phyloP scores from a whole-genome alignment of 1,140 invertebrate genomes.

The Metopolophium dirhodum region DNA sequence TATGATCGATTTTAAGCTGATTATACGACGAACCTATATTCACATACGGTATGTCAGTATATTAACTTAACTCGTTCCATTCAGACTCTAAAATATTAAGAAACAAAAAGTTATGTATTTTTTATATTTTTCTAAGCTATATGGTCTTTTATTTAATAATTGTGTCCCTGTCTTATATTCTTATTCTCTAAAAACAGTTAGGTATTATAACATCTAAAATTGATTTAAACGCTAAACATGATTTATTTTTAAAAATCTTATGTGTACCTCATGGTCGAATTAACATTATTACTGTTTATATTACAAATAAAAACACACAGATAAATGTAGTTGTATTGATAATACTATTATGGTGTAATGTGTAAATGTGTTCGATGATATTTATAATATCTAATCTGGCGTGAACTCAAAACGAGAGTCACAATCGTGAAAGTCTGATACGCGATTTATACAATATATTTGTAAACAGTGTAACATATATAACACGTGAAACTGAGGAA shows the following conservation, averaged over 20 bases:
- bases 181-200: not conserved
- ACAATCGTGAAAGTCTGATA: slow-evolving; percentile 10
- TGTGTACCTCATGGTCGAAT: too few relatives aligned
- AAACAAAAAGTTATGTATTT: not conserved
- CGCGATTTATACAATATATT: not conserved
- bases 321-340: not conserved
- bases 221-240: not conserved
- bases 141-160: not conserved
- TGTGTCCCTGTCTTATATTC: not conserved
- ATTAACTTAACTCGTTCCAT: not conserved
- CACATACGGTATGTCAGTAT: too few relatives aligned
- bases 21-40: too few relatives aligned
- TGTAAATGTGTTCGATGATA: not conserved
- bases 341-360: not conserved
- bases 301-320: not conserved
- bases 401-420: slow-evolving; percentile 1
- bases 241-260: not conserved
- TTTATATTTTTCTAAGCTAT: not conserved
- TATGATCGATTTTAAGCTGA: too few relatives aligned
- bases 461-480: not conserved
- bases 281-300: not conserved
- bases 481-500: slow-evolving; percentile 13
- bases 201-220: not conserved
- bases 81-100: not conserved
- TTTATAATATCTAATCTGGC: not conserved